Evolutionary conservation across 2,797 vertebrate genomes (phyloP).

Genomic region (Peromyscus aztecus): DNA sequence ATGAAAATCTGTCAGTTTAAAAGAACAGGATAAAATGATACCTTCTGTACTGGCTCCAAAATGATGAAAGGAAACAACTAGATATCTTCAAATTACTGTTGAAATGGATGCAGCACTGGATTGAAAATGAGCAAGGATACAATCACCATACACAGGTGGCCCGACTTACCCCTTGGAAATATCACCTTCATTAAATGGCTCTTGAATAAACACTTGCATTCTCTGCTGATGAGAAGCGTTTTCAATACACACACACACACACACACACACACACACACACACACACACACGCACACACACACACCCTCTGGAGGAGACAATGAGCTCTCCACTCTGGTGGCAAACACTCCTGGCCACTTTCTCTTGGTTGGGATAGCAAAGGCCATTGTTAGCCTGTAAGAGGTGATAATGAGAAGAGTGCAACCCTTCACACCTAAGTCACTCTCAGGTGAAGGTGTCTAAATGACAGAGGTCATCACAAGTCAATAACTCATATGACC

Average conservation of each 20-base stretch:
- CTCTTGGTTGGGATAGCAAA: neutral
- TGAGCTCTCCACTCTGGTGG: neutral
- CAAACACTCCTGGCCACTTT: neutral
- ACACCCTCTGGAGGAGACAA: neutral
- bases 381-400: neutral
- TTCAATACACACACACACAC: neutral
- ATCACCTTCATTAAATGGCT: neutral
- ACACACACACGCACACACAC: neutral
- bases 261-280: neutral
- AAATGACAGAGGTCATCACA: neutral
- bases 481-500: constrained; percentile 5
- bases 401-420: neutral
- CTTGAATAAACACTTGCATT: neutral
- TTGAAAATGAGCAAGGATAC: neutral
- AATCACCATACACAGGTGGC: neutral
- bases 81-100: constrained; percentile 14
- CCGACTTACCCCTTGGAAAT: neutral
- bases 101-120: neutral
- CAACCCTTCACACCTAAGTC: neutral
- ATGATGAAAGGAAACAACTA: constrained; percentile 6
- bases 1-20: neutral
- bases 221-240: neutral
- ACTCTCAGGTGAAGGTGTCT: neutral
- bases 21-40: neutral
- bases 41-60: neutral